Evolutionary conservation across 1,140 invertebrate genomes (phyloP).

Genomic region (Epicauta chinensis): DNA sequence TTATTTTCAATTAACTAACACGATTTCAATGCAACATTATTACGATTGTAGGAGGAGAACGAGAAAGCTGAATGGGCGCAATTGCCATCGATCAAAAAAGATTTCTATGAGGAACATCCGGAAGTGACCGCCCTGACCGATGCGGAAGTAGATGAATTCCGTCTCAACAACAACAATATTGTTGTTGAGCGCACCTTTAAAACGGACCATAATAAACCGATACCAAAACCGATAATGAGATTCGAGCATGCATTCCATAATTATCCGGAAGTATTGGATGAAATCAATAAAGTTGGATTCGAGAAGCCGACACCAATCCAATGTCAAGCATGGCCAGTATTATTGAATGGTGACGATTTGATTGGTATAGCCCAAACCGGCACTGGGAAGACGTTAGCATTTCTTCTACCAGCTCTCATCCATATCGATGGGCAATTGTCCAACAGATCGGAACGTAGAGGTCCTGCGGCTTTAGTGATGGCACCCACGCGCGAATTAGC

Average conservation of each 20-base stretch:
- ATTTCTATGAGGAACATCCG: slow-evolving; percentile 80
- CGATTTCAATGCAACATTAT: neutral
- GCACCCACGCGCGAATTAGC: slow-evolving; percentile 89
- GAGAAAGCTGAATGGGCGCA: slow-evolving; percentile 54
- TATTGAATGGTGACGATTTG: slow-evolving; percentile 77
- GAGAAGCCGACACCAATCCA: slow-evolving; percentile 84
- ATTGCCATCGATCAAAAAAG: slow-evolving; percentile 63
- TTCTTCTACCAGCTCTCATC: slow-evolving; percentile 76
- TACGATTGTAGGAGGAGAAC: slow-evolving; percentile 43
- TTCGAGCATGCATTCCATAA: slow-evolving; percentile 80
- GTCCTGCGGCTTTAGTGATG: slow-evolving; percentile 80
- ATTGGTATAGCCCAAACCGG: slow-evolving; percentile 93
- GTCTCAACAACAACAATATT: slow-evolving; percentile 64
- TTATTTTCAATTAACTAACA: too few species aligned
- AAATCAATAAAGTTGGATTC: slow-evolving; percentile 80
- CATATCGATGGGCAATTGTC: slow-evolving; percentile 53
- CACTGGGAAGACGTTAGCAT: slow-evolving; percentile 88
- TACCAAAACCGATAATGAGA: slow-evolving; percentile 77
- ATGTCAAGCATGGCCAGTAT: slow-evolving; percentile 82
- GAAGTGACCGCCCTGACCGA: slow-evolving; percentile 57
- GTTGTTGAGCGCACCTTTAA: slow-evolving; percentile 41
- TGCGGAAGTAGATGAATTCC: slow-evolving; percentile 56
- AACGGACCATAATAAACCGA: slow-evolving; percentile 43
- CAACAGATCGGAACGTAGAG: slow-evolving; percentile 59
- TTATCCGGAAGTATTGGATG: slow-evolving; percentile 75